Evolutionary conservation across 2,888 invertebrate genomes (phyloP).

Genomic region (Cataglyphis rosenhaueri): DNA sequence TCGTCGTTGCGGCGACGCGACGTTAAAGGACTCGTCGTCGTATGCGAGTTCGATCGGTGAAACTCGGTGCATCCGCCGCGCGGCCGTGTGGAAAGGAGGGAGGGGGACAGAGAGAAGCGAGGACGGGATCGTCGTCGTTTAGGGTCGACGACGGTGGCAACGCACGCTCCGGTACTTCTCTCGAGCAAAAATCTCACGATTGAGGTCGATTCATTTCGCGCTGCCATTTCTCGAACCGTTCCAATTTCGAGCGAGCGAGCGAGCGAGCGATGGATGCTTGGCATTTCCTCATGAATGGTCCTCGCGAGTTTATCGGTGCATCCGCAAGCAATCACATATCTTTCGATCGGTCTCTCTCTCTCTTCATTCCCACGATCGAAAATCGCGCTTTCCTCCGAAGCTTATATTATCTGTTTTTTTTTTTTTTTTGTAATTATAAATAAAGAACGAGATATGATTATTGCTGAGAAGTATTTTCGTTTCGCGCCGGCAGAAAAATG

Average conservation of each 20-base stretch:
- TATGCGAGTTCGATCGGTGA: constrained; percentile 40
- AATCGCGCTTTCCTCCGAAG: too few relatives aligned
- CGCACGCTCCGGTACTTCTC: constrained; percentile 20
- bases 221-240: constrained; percentile 29
- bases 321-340: neutral
- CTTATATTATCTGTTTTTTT: too few relatives aligned
- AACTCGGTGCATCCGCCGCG: constrained; percentile 38
- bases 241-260: constrained; percentile 36
- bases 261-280: neutral
- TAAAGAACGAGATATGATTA: neutral
- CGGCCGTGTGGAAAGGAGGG: neutral
- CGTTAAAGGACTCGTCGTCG: constrained; percentile 32
- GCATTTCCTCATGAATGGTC: constrained; percentile 15
- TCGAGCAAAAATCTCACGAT: constrained; percentile 35
- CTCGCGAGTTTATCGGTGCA: constrained; percentile 7
- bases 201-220: constrained; percentile 40
- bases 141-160: constrained; percentile 32
- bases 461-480: neutral
- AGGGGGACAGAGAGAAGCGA: neutral
- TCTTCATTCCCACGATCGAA: neutral
- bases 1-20: constrained; percentile 14
- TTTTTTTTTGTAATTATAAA: neutral
- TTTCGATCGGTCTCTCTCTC: neutral
- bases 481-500: constrained; percentile 19
- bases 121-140: constrained; percentile 10